Percentiles rank a stretch among this genome's conserved stretches.
phyloP scores from a whole-genome alignment of 2,797 vertebrate species.

The Vultur gryphus region DNA sequence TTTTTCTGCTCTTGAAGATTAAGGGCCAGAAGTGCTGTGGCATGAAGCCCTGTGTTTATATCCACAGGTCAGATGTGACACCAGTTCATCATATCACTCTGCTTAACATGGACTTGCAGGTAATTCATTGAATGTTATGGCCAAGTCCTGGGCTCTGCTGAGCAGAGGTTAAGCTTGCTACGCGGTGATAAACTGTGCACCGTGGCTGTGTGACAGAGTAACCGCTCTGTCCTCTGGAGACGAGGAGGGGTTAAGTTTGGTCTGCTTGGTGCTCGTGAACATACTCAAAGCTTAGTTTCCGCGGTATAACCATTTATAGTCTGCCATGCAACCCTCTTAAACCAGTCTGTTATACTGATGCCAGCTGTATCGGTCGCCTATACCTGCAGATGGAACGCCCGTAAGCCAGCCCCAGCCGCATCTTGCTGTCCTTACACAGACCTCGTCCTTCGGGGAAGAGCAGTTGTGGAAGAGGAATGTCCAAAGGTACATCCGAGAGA shows the following conservation, averaged over 20 bases:
- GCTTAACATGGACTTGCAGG: not conserved
- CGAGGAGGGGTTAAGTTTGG: too few species aligned
- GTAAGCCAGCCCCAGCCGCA: not conserved
- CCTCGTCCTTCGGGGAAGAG: not conserved
- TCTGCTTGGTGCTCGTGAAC: not conserved
- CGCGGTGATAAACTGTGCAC: not conserved
- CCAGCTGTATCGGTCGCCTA: accelerated
- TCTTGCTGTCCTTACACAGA: not conserved
- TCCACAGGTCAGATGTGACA: not conserved
- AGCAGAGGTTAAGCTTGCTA: not conserved
- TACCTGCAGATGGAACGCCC: accelerated
- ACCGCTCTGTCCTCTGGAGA: not conserved
- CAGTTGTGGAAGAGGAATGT: not conserved
- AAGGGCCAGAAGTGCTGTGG: not conserved
- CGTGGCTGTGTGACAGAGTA: accelerated
- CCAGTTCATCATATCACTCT: not conserved
- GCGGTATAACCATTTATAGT: too few species aligned
- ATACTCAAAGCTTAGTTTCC: not conserved
- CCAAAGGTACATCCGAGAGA: not conserved
- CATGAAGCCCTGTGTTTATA: not conserved
- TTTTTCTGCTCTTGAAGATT: not conserved
- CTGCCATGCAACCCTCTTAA: not conserved
- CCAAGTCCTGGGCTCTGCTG: not conserved
- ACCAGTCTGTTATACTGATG: not conserved
- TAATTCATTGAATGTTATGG: not conserved